Evolutionary conservation across 2,888 invertebrate species (phyloP), one percentile per base, ranked within the genome.

Genomic region (Eupithecia insigniata): DNA sequence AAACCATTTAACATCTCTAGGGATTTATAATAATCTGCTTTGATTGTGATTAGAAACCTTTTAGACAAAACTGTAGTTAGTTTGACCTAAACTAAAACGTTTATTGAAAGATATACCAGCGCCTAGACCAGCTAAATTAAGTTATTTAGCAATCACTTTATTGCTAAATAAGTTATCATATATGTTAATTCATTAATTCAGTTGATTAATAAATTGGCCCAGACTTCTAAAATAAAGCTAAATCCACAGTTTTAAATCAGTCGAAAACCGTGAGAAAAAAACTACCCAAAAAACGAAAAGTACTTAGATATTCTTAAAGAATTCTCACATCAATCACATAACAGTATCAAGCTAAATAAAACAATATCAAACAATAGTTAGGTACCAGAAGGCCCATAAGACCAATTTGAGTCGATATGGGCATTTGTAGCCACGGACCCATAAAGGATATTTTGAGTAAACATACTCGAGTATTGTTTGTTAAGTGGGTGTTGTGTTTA

Each of bases 281-380:
- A 18, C 7, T 0, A 39, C 16, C n/a, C n/a, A n/a, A 32, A 61
- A 64, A 30, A 14, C 60, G 1, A 30, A 64, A 39, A 64, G 1
- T 12, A 64, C 36, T 64, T 62, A 34, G 30, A 34, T 62, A 62
- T 32, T 65, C 60, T 18, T 66, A 30, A 66, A 55, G 46, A 77
- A 84, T 89, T 92, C 92, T 87, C 93, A 92, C 89, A 92, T 92
- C 92, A 91, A 91, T 92, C 92, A 92, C 87, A 84, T 28, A 71
- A 81, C 80, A 82, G 87, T 83, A 85, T 83, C 84, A 85, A 84
- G 83, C 84, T 84, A 83, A 84, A 85, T 80, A 85, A 91, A 91
- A 92, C 90, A 91, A 91, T 88, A 88, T 72, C 55, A 86, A 82
- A 89, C 85, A 87, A 85, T 85, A 85, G 87, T 71, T 80, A 79